phyloP scores from a whole-genome alignment of 2,888 invertebrate species.

The Lithosia quadra region DNA sequence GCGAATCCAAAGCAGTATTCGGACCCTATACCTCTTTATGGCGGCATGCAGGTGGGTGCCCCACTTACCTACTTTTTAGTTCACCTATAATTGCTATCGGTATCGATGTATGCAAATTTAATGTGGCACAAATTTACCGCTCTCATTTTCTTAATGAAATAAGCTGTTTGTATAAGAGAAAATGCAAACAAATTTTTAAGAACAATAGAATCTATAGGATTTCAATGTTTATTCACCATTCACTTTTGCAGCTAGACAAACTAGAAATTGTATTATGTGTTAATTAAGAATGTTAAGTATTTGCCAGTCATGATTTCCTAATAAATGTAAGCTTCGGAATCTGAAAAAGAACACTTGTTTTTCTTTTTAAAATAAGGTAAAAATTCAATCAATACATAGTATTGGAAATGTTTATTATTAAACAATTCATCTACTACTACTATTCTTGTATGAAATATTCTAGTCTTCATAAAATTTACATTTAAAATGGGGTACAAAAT shows the following conservation, averaged over 20 bases:
- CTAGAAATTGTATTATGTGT: not conserved
- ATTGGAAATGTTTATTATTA: too few species aligned
- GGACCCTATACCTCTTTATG: slow-evolving; percentile 90
- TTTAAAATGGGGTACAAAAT: too few species aligned
- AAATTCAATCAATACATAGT: too few species aligned
- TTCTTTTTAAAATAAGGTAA: too few species aligned
- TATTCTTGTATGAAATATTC: too few species aligned
- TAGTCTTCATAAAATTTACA: too few species aligned
- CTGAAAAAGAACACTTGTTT: too few species aligned
- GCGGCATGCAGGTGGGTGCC: slow-evolving; percentile 89
- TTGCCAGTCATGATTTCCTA: not conserved
- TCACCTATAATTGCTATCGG: slow-evolving; percentile 9
- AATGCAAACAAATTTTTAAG: not conserved
- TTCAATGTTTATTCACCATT: not conserved
- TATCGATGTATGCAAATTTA: slow-evolving; percentile 9
- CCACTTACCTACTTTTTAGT: slow-evolving; percentile 20
- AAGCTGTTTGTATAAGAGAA: not conserved
- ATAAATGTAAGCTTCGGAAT: not conserved
- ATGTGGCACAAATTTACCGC: slow-evolving; percentile 16
- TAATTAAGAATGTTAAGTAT: not conserved
- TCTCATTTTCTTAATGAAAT: slow-evolving; percentile 21
- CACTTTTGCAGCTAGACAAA: not conserved
- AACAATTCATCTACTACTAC: too few species aligned
- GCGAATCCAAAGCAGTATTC: slow-evolving; percentile 89
- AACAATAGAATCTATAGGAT: not conserved